Evolutionary conservation across 2,888 invertebrate species (phyloP), one percentile per base, ranked within the genome.

Genomic region (Chrysomela aeneicollis): DNA sequence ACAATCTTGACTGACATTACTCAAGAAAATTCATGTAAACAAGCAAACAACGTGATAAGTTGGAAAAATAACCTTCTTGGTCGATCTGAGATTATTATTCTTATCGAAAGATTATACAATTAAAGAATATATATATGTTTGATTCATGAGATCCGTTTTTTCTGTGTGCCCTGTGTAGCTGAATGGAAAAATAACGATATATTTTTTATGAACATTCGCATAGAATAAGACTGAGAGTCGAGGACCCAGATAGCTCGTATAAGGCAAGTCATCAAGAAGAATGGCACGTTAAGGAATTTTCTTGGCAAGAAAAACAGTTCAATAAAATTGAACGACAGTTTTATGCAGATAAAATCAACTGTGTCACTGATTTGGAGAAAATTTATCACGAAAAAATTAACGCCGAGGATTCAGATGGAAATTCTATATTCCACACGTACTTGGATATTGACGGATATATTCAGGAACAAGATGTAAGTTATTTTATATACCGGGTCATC

Each of bases 241-340:
- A 70, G 37, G 61, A 74, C 1, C 79, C 55, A 6, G 64, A 63
- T 21, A 46, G 63, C 26, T 46, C 42, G 4, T 6, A 22, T 59
- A 51, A 69, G 12, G 53, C 57, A 42, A 70, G 68, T 37, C 52
- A 63, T 30, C 61, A 61, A n/a, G 62, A 66, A 30, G 66, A 72
- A 60, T 74, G 76, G 73, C 74, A 78, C 59, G 69, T 71, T 42
- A 79, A 83, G 63, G 76, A 70, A 47, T 88, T 92, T 68, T 79
- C 81, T 70, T 93, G 93, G 93, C 92, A 93, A 78, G 86, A 92
- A 76, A 93, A 92, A 82, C 79, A 86, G 0, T 88, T 91, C 63
- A 89, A 89, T 69, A 81, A 82, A 8, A 82, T 82, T 73, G 92
- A 92, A 78, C 76, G 86, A 9, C 84, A 87, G 57, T 85, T 85